Base-by-base conservation (phyloP, 2,888 invertebrate genomes). In the Pogonocherus hispidulus region DNA sequence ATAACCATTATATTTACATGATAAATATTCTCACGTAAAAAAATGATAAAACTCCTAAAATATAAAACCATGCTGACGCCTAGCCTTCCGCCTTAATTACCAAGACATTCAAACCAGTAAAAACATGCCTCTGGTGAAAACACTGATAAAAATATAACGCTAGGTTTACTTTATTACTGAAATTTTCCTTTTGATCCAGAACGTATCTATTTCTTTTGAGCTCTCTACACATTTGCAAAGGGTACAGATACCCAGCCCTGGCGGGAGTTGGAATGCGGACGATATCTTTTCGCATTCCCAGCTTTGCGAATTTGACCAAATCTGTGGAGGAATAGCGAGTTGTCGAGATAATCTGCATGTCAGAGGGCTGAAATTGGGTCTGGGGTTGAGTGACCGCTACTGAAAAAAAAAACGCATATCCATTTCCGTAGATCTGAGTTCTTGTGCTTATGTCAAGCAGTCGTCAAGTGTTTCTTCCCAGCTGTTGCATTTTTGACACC, bases 291-390 rank as follows among this genome's bases (percentile, higher is more conserved):
- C 32, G 9, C 32, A 1, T 47, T 9, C 23, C 1, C n/a, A 23
- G 23, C 16, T 51, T 51, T 51, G 49, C 16, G 49, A 51, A 51
- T 51, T 2, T n/a, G 49, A 51, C 23, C 22, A 51, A 23, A 51
- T 51, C 49, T 51, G 49, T 23, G 23, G 16, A 16, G 23, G 49
- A 23, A 51, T 23, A 23, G 49, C 49, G 20, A 51, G 9, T 11
- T 11, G 2, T 32, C 14, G 23, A 22, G 49, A 51, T 51, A 14
- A 51, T 51, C 49, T 51, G 49, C 23, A 51, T 51, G 49, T 51
- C 49, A 51, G 49, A 6, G 14, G 23, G 11, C 32, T 22, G 8
- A 22, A 3, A 22, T 22, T 22, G 8, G 49, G 8, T 47, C 20
- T 47, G 47, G 49, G 22, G 22, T 32, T 32, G 32, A 32, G 6